Evolutionary conservation across 2,113 vertebrate species (phyloP).

Genomic region (Phycodurus eques): DNA sequence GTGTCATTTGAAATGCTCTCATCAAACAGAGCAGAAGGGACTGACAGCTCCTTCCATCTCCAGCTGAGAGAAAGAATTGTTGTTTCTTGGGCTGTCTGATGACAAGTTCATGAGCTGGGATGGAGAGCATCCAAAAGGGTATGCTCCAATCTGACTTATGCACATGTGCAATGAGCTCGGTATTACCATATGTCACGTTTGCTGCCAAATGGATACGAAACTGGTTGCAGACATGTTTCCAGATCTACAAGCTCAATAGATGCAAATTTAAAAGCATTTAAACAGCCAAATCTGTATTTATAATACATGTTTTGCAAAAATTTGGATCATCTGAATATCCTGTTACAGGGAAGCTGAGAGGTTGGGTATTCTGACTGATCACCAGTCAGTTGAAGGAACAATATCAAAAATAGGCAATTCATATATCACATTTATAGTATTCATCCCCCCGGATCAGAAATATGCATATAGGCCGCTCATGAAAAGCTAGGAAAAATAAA

Average conservation of each 20-base stretch:
- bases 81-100: constrained; percentile 48
- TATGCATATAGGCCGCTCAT: background rate
- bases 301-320: constrained; percentile 9
- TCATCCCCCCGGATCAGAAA: background rate
- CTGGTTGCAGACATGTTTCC: constrained; percentile 37
- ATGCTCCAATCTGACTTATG: constrained; percentile 34
- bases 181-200: constrained; percentile 43
- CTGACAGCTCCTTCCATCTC: constrained; percentile 66
- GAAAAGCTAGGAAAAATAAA: too few species aligned
- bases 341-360: background rate
- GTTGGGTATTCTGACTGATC: background rate
- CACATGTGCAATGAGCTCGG: constrained; percentile 25
- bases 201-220: constrained; percentile 46
- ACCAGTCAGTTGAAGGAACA: background rate
- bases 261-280: constrained; percentile 40
- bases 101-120: constrained; percentile 26
- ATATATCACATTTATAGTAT: background rate
- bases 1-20: constrained; percentile 72
- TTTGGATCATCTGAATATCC: background rate
- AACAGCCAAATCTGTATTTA: constrained; percentile 48
- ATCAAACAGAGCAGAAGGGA: constrained; percentile 64
- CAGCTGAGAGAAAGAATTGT: constrained; percentile 53
- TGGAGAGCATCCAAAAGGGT: constrained; percentile 3
- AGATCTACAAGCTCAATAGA: constrained; percentile 46
- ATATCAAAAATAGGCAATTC: background rate